Evolutionary conservation across 2,888 invertebrate genomes (phyloP), one percentile per base, ranked within the genome.

Genomic region (Drosophila robusta): DNA sequence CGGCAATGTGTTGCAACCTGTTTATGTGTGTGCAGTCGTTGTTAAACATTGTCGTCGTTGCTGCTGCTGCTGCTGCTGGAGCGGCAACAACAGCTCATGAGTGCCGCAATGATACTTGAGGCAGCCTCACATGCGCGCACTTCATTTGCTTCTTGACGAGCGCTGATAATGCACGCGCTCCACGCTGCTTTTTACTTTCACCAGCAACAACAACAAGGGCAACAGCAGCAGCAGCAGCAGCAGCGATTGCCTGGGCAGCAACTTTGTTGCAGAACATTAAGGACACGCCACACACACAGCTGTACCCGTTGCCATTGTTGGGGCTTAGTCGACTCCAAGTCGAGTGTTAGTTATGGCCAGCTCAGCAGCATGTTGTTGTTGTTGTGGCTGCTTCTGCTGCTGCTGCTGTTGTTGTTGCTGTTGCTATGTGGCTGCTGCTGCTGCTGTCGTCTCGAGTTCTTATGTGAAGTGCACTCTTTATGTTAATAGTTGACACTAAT

Each of bases 401-500:
- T 63, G 62, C 44, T 57, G 42, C 11, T 22, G 12, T 45, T 67
- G 62, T 41, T 52, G 68, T 14, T 52, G 77, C 9, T 62, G 55
- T 5, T 36, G 60, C 14, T 67, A 50, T 51, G 64, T 22, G 39
- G 79, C 38, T 67, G 77, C 29, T 69, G 71, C 18, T 18, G 18
- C 50, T 68, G 67, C 45, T 58, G 78, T 78, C 85, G 84, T 85
- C 87, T 85, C 85, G 85, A 87, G 84, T 87, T 87, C 87, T 87
- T 71, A 76, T 80, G 82, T 87, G 85, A 76, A 85, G 87, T 78
- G 80, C 82, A 82, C 87, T 85, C 85, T 87, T 85, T 85, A 85
- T 87, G 85, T 87, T 85, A 87, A 85, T 87, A 85, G 85, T 85
- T 85, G 87, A 85, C 84, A 85, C 84, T 85, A 85, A 87, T 85